Conservation (phyloP, 2,113 vertebrate genomes). For the Dasyornis broadbenti region DNA sequence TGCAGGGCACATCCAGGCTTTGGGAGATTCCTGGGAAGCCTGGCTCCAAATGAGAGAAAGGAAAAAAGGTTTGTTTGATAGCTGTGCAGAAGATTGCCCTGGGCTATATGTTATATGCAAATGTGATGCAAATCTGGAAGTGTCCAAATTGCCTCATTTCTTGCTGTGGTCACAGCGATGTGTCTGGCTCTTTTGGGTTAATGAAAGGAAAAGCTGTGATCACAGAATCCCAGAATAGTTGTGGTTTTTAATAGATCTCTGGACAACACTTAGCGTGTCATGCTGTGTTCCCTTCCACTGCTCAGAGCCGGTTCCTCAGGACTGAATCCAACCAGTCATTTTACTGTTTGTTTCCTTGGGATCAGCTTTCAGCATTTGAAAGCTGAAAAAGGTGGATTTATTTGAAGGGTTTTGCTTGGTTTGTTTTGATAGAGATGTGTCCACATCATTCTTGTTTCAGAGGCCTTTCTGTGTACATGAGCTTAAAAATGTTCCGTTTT, state of each 20-base stretch:
- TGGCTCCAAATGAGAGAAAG: not conserved
- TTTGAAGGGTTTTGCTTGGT: not conserved
- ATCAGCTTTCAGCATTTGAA: not conserved
- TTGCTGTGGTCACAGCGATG: not conserved
- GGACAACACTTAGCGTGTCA: not conserved
- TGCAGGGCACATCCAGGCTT: not conserved
- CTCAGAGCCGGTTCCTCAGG: not conserved
- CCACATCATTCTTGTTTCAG: not conserved
- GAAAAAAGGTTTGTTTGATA: not conserved
- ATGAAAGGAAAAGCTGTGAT: not conserved
- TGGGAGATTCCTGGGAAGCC: not conserved
- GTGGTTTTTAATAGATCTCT: not conserved
- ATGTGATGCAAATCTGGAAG: not conserved
- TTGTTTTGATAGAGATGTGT: not conserved
- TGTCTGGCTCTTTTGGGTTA: not conserved
- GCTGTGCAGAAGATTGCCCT: not conserved
- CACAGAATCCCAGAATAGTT: not conserved
- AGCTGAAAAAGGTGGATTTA: not conserved
- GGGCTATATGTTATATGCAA: not conserved
- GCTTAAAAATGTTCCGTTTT: not conserved
- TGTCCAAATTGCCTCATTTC: not conserved
- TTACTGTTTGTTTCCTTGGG: not conserved
- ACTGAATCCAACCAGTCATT: not conserved
- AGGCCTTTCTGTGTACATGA: not conserved
- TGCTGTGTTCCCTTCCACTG: not conserved